A percentile compares a stretch with the other conserved stretches of the same genome.
phyloP scores from a whole-genome alignment of 1,140 invertebrate genomes.

The Drosophila pectinifera region DNA sequence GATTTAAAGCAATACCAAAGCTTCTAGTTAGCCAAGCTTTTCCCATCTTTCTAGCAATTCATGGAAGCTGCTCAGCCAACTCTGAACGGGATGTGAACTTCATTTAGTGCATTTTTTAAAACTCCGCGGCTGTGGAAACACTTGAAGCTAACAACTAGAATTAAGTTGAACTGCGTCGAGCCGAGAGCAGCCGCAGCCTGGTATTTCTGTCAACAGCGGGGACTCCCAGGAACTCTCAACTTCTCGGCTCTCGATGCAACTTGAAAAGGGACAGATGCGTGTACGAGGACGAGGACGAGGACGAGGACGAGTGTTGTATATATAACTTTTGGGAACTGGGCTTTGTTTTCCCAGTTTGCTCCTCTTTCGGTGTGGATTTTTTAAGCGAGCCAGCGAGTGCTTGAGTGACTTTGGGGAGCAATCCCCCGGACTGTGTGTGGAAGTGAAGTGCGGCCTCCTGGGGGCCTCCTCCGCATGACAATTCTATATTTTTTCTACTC shows the following conservation, averaged over 20 bases:
- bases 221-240: constrained; percentile 50
- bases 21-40: not conserved
- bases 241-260: constrained; percentile 71
- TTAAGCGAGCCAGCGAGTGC: constrained; percentile 16
- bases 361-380: constrained; percentile 40
- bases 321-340: constrained; percentile 16
- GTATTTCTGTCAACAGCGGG: constrained; percentile 74
- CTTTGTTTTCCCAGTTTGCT: constrained; percentile 40
- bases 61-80: not conserved
- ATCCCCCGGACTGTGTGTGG: constrained; percentile 35
- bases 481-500: constrained; percentile 61
- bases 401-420: constrained; percentile 56
- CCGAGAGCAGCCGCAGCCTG: constrained; percentile 33
- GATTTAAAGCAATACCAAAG: not conserved
- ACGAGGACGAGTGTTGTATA: constrained; percentile 4
- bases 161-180: constrained; percentile 41
- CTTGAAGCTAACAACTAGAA: constrained; percentile 52
- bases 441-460: constrained; percentile 74
- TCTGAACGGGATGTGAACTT: constrained; percentile 9
- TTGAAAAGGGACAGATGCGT: constrained; percentile 43
- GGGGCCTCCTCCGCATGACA: constrained; percentile 65
- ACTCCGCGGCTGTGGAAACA: constrained; percentile 40
- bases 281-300: not conserved
- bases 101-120: constrained; percentile 25
- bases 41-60: constrained; percentile 1